These are phyloP conservation scores for Dione juno DNA, from an alignment of 2,888 invertebrate species.

Conservation along the genomic window DNA sequence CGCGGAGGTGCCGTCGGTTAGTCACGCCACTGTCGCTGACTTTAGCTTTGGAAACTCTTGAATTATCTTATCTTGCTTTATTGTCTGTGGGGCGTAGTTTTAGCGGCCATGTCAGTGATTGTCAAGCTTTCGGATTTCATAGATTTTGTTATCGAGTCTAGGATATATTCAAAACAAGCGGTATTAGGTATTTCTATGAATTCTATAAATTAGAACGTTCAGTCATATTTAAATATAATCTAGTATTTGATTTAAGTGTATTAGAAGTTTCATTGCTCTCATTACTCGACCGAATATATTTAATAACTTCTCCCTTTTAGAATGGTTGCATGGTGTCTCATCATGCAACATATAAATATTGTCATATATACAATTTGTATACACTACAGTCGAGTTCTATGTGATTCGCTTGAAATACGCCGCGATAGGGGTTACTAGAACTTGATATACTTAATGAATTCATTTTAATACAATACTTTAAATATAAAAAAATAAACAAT, in stretches of 20 bases:
- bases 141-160: too few relatives aligned
- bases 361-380: neutral
- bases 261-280: too few relatives aligned
- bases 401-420: neutral
- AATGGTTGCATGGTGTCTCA: neutral
- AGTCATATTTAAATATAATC: too few relatives aligned
- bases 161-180: neutral
- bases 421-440: neutral
- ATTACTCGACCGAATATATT: too few relatives aligned
- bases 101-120: neutral
- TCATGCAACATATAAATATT: neutral
- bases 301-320: too few relatives aligned
- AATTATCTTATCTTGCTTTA: conserved; percentile 23
- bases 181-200: too few relatives aligned
- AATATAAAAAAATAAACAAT: neutral
- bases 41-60: conserved; percentile 12
- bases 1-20: conserved; percentile 28
- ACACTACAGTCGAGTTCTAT: neutral
- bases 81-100: neutral
- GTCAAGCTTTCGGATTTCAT: neutral
- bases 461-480: neutral
- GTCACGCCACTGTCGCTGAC: conserved; percentile 31
- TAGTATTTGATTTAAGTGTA: too few relatives aligned
- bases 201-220: too few relatives aligned
- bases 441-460: neutral